phyloP scores from a whole-genome alignment of 2,888 invertebrate species.

The Saturnia pavonia region DNA sequence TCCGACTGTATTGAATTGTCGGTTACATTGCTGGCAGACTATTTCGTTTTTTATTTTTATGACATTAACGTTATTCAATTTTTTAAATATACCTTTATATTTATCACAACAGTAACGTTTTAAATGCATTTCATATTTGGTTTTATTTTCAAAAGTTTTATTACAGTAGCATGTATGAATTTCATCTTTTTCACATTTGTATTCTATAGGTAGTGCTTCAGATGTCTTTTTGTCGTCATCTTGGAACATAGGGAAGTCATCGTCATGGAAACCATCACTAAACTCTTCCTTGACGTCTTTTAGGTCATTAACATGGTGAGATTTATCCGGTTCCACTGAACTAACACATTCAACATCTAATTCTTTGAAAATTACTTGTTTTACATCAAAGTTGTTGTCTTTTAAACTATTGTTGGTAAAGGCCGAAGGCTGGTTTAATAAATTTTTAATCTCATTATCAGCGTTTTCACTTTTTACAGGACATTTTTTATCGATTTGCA shows the following conservation, averaged over 20 bases:
- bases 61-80: slow-evolving; percentile 26
- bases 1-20: slow-evolving; percentile 36
- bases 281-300: slow-evolving; percentile 18
- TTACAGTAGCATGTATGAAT: slow-evolving; percentile 34
- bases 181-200: slow-evolving; percentile 25
- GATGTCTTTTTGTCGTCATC: slow-evolving; percentile 14
- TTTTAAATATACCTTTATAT: slow-evolving; percentile 28
- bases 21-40: slow-evolving; percentile 35
- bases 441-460: slow-evolving; percentile 17
- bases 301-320: slow-evolving; percentile 11
- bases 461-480: slow-evolving; percentile 26
- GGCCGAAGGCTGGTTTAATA: slow-evolving; percentile 18
- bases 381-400: slow-evolving; percentile 16
- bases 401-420: neutral
- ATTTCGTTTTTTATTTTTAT: slow-evolving; percentile 29
- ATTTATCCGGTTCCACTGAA: slow-evolving; percentile 12
- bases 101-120: slow-evolving; percentile 35
- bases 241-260: slow-evolving; percentile 19
- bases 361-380: slow-evolving; percentile 22
- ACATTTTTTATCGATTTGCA: slow-evolving; percentile 20
- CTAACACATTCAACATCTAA: slow-evolving; percentile 7
- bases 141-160: slow-evolving; percentile 27
- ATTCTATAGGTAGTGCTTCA: slow-evolving; percentile 26
- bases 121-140: slow-evolving; percentile 36
- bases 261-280: slow-evolving; percentile 33